phyloP scores from a whole-genome alignment of 2,797 vertebrate genomes.

The Bovichtus diacanthus region DNA sequence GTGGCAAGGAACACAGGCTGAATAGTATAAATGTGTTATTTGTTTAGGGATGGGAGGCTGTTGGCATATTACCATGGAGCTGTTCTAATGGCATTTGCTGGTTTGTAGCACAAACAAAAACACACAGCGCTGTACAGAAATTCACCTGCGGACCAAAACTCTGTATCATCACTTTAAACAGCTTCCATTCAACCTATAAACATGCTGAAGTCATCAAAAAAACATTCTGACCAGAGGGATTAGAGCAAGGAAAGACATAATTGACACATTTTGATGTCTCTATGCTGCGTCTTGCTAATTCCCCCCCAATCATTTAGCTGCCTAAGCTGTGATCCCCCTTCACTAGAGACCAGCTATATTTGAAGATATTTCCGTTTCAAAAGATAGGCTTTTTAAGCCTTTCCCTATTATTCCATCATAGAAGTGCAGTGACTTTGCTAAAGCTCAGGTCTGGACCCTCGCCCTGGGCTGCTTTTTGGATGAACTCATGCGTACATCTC shows the following conservation, averaged over 20 bases:
- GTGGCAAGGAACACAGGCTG: conserved; percentile 65
- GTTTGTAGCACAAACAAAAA: conserved; percentile 47
- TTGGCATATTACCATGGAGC: conserved; percentile 69
- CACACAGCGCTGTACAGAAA: conserved; percentile 40
- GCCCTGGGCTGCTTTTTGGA: conserved; percentile 84
- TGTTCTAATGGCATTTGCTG: conserved; percentile 65
- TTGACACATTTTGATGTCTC: conserved; percentile 77
- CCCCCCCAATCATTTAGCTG: conserved; percentile 69
- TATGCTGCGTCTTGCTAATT: conserved; percentile 72
- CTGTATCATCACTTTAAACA: conserved; percentile 63
- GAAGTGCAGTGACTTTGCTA: conserved; percentile 75
- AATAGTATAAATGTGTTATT: conserved; percentile 80
- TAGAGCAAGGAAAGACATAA: conserved; percentile 67
- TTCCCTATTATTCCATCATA: conserved; percentile 72
- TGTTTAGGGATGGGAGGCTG: conserved; percentile 75
- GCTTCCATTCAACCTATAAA: conserved; percentile 60
- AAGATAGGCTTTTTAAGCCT: conserved; percentile 68
- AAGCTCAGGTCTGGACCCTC: conserved; percentile 78
- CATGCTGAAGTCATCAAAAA: conserved; percentile 66
- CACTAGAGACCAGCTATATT: conserved; percentile 70
- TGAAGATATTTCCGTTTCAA: conserved; percentile 71
- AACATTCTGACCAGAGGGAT: conserved; percentile 65
- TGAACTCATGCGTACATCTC: conserved; percentile 81
- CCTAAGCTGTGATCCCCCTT: conserved; percentile 72
- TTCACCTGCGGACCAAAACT: conserved; percentile 66